Evolutionary conservation across 2,113 vertebrate genomes (phyloP).

Genomic region (Lophochroa leadbeateri): DNA sequence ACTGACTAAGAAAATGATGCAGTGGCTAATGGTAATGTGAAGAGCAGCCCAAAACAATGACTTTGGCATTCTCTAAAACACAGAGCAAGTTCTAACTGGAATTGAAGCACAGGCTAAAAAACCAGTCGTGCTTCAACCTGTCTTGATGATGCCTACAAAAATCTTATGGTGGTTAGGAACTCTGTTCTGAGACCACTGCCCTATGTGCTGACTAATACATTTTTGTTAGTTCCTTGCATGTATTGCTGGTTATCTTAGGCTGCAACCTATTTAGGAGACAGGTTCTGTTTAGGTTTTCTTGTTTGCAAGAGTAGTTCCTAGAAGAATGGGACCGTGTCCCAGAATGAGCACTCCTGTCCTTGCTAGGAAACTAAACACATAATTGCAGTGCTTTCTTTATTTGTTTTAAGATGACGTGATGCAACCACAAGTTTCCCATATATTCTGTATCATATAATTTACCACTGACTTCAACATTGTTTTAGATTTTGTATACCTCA

Average conservation of each 20-base stretch:
- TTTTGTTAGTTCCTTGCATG: neutral
- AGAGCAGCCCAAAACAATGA: neutral
- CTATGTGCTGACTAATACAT: neutral
- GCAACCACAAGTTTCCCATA: neutral
- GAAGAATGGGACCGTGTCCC: neutral
- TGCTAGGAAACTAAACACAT: neutral
- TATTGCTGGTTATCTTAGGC: neutral
- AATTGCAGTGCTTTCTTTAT: neutral
- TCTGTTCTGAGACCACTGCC: neutral
- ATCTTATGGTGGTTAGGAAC: neutral
- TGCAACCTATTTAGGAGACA: neutral
- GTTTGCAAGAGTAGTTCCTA: neutral
- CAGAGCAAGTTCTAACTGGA: slow-evolving; percentile 34
- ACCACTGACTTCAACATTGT: neutral
- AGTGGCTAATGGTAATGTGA: neutral
- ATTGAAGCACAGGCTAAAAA: neutral
- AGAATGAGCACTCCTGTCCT: neutral
- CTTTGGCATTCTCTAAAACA: neutral
- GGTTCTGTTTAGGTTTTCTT: neutral
- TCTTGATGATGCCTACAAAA: slow-evolving; percentile 16
- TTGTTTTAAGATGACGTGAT: neutral
- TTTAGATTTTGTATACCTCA: neutral
- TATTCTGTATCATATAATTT: neutral
- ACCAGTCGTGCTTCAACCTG: neutral
- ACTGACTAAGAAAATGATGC: neutral